Evolutionary conservation across 2,113 vertebrate genomes (phyloP).

Genomic region (Tiliqua scincoides): DNA sequence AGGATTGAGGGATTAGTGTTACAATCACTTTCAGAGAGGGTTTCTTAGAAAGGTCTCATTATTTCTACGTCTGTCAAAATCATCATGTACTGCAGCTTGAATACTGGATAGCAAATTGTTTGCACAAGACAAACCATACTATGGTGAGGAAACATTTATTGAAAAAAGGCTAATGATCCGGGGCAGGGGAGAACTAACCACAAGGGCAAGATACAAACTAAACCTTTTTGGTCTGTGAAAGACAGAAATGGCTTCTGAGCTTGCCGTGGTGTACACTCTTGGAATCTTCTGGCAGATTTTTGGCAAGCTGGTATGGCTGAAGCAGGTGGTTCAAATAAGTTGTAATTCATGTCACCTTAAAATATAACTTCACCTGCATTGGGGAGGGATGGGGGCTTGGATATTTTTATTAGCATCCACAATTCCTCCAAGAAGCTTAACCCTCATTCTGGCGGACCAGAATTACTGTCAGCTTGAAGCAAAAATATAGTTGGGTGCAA

Average conservation of each 20-base stretch:
- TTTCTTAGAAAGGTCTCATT: neutral
- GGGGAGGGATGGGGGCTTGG: neutral
- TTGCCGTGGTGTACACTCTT: slow-evolving; percentile 40
- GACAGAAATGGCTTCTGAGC: slow-evolving; percentile 54
- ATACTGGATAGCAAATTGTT: neutral
- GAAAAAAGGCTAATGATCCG: slow-evolving; percentile 47
- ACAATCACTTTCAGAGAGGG: neutral
- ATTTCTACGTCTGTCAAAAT: neutral
- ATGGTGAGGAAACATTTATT: neutral
- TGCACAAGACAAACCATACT: neutral
- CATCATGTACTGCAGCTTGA: neutral
- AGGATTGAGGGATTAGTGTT: neutral
- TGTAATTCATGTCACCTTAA: slow-evolving; percentile 35
- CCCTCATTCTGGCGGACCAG: neutral
- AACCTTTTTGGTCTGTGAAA: slow-evolving; percentile 7
- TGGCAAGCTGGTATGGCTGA: neutral
- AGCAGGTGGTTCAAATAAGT: slow-evolving; percentile 29
- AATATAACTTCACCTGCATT: neutral
- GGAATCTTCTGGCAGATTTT: slow-evolving; percentile 50
- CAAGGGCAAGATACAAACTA: neutral
- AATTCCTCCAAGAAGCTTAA: neutral
- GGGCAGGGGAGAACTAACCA: neutral
- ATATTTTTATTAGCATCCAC: no score
- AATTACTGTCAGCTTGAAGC: slow-evolving; percentile 20
- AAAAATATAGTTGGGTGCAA: neutral